Base-by-base conservation (phyloP, 2,113 vertebrate genomes). In the Pagrus major region DNA sequence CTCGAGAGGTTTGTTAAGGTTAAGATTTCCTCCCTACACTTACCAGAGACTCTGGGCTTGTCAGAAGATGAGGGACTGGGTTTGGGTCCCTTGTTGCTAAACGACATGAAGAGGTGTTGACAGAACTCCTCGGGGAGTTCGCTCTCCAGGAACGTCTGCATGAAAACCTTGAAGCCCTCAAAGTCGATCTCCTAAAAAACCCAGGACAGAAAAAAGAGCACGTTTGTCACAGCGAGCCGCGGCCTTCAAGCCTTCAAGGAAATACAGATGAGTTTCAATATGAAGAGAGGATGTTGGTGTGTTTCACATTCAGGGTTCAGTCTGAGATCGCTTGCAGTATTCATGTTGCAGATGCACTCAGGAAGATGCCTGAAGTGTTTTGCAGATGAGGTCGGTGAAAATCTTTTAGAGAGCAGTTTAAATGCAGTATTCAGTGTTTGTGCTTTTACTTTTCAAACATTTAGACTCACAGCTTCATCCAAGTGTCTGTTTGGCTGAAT, bases 81-180 rank as follows among this genome's bases (percentile, higher is more conserved):
- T 71, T 95, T 94, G 60, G 93, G 92, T 41, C 95, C 95, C 88
- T 96, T 97, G 95, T 95, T 97, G 86, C 96, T 97, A 90, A 99
- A 99, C 2, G 97, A 97, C 91, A 96, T 94, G 91, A 99, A 99
- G 81, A 99, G 96, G 88, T 98, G 97, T 60, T 96, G 95, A 81
- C 94, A 93, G 81, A 99, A 98, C 74, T 98, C 97, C 5, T 97
- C 96, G 0, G 97, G 94, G 63, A 98, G 94, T 20, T 99, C 96
- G 0, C 95, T 97, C 89, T 99, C 97, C 88, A 98, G 89, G 85
- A 98, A 99, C 2, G 97, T 98, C 93, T 98, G 97, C 97, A 98
- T 98, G 84, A 99, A 99, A 29, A 98, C 91, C 92, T 95, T 97
- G 93, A 99, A 98, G 18, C 97, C 97, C 89, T 98, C 96, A 90